Conservation (phyloP, 92 coral and sea anemone species). For the Phenganax stokvisi region DNA sequence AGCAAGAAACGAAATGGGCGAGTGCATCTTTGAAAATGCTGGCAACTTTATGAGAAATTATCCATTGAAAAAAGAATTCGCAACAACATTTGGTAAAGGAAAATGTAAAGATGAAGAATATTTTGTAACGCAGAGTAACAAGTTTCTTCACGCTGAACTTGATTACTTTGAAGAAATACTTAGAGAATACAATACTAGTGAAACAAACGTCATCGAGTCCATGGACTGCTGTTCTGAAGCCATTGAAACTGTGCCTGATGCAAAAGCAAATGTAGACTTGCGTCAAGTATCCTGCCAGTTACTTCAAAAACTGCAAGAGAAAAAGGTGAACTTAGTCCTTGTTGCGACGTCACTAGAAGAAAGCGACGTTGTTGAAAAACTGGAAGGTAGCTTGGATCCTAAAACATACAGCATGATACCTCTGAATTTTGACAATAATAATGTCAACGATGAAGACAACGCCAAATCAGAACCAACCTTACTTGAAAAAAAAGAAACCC, state of each 20-base stretch:
- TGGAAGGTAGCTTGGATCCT: slow-evolving; percentile 17
- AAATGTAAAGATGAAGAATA: background rate
- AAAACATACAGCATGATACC: slow-evolving; percentile 26
- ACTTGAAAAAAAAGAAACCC: background rate
- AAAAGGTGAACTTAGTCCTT: slow-evolving; percentile 14
- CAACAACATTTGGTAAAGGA: background rate
- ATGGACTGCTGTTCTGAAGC: background rate
- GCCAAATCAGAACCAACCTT: background rate
- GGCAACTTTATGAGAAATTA: slow-evolving; percentile 10
- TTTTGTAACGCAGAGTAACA: background rate
- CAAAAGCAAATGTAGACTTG: background rate
- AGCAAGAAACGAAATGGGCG: slow-evolving; percentile 6
- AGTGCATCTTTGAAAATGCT: slow-evolving; percentile 15
- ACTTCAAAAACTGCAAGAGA: slow-evolving; percentile 29
- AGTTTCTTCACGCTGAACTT: background rate
- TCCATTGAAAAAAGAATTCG: background rate
- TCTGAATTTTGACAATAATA: background rate
- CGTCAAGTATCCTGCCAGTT: slow-evolving; percentile 1
- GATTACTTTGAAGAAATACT: slow-evolving; percentile 10
- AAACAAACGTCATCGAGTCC: background rate
- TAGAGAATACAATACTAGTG: background rate
- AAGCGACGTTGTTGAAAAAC: slow-evolving; percentile 11
- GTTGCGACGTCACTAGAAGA: slow-evolving; percentile 34
- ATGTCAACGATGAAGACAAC: background rate
- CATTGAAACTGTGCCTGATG: background rate